These are phyloP conservation scores for Limnodromus scolopaceus DNA, from an alignment of 2,797 vertebrate species.

Conservation along the genomic window DNA sequence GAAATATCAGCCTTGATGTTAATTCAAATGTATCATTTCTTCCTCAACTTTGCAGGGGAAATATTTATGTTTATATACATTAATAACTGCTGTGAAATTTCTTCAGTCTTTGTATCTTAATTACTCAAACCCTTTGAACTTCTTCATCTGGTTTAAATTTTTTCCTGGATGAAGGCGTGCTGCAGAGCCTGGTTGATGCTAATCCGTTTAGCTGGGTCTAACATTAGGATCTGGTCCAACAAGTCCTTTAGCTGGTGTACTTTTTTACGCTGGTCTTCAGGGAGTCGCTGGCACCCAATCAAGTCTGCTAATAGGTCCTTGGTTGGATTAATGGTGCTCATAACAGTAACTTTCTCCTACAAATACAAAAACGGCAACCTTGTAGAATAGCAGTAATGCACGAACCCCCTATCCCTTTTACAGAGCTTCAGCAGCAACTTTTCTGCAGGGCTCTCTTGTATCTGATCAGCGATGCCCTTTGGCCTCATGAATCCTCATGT, in stretches of 20 bases:
- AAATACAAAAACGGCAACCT: conserved; percentile 71
- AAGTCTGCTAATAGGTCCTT: conserved; percentile 97
- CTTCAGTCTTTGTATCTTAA: conserved; percentile 87
- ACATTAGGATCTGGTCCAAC: conserved; percentile 96
- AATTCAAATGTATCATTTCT: conserved; percentile 85
- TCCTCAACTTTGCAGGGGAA: conserved; percentile 86
- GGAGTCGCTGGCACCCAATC: conserved; percentile 95
- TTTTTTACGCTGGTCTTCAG: conserved; percentile 99
- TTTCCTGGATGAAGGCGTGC: conserved; percentile 99
- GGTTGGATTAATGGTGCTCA: conserved; percentile 99
- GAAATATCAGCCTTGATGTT: conserved; percentile 84
- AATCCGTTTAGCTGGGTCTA: conserved; percentile 98
- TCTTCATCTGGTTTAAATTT: conserved; percentile 90
- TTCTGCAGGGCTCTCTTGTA: accelerated
- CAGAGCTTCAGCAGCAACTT: background rate
- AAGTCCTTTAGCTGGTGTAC: conserved; percentile 98
- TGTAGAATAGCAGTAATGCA: background rate
- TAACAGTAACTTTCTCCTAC: conserved; percentile 98
- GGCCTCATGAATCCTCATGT: background rate
- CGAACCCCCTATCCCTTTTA: background rate
- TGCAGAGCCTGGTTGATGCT: conserved; percentile 99
- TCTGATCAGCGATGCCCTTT: background rate
- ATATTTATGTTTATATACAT: conserved; percentile 89
- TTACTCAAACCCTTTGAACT: conserved; percentile 85
- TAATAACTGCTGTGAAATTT: conserved; percentile 85